A percentile compares a stretch with the other conserved stretches of the same genome.
Evolutionary conservation across 2,888 invertebrate species (phyloP).

Genomic region (Eledona agricola): DNA sequence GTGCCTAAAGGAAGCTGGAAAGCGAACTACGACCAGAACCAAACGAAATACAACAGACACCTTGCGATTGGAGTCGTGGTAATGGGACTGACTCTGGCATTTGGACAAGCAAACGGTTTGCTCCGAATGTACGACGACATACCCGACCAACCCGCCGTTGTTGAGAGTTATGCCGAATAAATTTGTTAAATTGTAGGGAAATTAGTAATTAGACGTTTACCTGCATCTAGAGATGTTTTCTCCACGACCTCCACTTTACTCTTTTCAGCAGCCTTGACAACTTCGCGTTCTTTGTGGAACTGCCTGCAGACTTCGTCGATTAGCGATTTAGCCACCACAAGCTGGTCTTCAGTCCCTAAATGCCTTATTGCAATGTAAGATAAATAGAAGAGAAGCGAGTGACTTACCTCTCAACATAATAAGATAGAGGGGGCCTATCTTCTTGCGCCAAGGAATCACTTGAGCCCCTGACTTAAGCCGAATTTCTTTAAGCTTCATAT

Average conservation of each 20-base stretch:
- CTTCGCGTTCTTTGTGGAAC: conserved; percentile 63
- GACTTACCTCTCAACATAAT: background rate
- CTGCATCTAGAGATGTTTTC: conserved; percentile 54
- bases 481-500: conserved; percentile 77
- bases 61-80: conserved; percentile 13
- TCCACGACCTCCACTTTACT: conserved; percentile 56
- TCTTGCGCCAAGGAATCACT: conserved; percentile 65
- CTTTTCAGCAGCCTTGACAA: too few relatives aligned
- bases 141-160: conserved; percentile 3
- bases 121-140: background rate
- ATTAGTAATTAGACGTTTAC: conserved; percentile 39
- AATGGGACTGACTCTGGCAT: conserved; percentile 10
- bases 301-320: conserved; percentile 75
- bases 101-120: conserved; percentile 8
- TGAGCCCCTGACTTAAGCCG: conserved; percentile 77
- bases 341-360: conserved; percentile 78
- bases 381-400: background rate
- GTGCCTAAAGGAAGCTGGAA: conserved; percentile 18
- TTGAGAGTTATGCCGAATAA: conserved; percentile 9
- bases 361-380: background rate
- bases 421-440: conserved; percentile 35
- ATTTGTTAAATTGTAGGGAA: conserved; percentile 1
- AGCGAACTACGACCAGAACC: conserved; percentile 11
- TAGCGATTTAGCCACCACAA: conserved; percentile 74
- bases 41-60: conserved; percentile 21